Evolutionary conservation across 2,888 invertebrate species (phyloP).

Genomic region (Acleris laterana): DNA sequence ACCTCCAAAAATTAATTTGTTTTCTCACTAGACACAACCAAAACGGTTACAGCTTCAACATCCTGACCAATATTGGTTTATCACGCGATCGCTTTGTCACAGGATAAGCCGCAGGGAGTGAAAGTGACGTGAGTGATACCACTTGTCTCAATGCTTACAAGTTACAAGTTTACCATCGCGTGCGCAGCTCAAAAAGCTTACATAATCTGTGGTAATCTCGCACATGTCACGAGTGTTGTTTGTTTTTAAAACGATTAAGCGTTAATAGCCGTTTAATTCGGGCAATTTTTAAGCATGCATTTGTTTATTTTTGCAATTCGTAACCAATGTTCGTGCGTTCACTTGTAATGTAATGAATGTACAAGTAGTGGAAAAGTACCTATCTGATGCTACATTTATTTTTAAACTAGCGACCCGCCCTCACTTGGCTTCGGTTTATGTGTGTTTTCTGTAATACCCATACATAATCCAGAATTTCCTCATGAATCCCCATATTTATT

Average conservation of each 20-base stretch:
- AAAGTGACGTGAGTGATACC: slow-evolving; percentile 39
- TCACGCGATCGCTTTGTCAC: slow-evolving; percentile 40
- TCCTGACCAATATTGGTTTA: slow-evolving; percentile 31
- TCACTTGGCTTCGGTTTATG: too few species aligned
- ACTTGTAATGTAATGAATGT: too few species aligned
- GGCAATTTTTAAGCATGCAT: not conserved
- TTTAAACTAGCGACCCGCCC: too few species aligned
- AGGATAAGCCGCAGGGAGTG: slow-evolving; percentile 31
- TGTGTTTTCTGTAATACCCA: too few species aligned
- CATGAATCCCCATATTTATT: too few species aligned
- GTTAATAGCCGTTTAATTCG: slow-evolving; percentile 20
- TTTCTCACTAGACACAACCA: slow-evolving; percentile 1
- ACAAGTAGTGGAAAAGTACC: too few species aligned
- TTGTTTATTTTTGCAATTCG: too few species aligned
- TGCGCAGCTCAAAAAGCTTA: slow-evolving; percentile 34
- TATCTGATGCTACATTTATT: too few species aligned
- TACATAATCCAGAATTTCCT: too few species aligned
- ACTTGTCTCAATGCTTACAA: slow-evolving; percentile 31
- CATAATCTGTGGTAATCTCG: slow-evolving; percentile 23
- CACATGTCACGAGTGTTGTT: slow-evolving; percentile 28
- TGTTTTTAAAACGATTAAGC: slow-evolving; percentile 29
- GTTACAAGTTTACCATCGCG: slow-evolving; percentile 30
- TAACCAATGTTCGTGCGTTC: too few species aligned
- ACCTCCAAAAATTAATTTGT: too few species aligned
- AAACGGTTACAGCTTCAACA: slow-evolving; percentile 12